Evolutionary conservation across 1,140 invertebrate species (phyloP).

Genomic region (Homarus americanus): DNA sequence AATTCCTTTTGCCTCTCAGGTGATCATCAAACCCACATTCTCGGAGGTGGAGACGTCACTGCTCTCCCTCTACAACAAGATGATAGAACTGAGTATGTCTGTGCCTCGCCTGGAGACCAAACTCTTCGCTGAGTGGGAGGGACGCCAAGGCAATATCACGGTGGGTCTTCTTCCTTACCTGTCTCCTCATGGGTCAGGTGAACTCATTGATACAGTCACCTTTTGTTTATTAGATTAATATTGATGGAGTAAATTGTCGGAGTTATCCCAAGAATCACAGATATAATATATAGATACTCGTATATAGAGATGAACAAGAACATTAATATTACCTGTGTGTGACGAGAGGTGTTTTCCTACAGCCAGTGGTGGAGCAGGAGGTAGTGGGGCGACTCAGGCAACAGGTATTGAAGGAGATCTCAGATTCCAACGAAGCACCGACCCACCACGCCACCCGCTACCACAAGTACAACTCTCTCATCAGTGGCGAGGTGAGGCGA

Average conservation of each 20-base stretch:
- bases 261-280: no score
- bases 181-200: no score
- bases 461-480: slow-evolving; percentile 56
- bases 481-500: slow-evolving; percentile 56
- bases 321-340: no score
- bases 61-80: slow-evolving; percentile 53
- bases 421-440: slow-evolving; percentile 50
- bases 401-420: slow-evolving; percentile 58
- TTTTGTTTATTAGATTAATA: no score
- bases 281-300: no score
- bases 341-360: background rate
- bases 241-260: no score
- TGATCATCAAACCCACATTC: slow-evolving; percentile 58
- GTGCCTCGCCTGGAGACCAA: slow-evolving; percentile 62
- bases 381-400: slow-evolving; percentile 37
- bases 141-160: slow-evolving; percentile 60
- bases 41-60: slow-evolving; percentile 49
- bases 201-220: no score
- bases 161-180: no score
- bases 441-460: slow-evolving; percentile 62
- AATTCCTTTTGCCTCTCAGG: no score
- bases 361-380: slow-evolving; percentile 52
- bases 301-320: no score
- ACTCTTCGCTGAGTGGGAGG: slow-evolving; percentile 67
- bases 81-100: slow-evolving; percentile 55